Evolutionary conservation across 2,113 vertebrate genomes (phyloP).

Genomic region (Coturnix japonica): DNA sequence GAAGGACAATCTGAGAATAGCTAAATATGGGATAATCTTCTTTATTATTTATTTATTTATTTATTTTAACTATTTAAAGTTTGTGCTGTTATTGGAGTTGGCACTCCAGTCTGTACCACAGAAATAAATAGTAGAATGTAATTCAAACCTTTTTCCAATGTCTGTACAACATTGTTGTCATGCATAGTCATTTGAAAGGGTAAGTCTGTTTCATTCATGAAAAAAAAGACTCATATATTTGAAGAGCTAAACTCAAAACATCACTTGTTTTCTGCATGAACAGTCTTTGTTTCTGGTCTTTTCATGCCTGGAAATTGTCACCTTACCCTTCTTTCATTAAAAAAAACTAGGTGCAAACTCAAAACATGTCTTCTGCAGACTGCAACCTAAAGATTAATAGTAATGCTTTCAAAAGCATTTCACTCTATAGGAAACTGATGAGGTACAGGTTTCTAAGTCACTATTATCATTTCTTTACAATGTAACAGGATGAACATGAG

Average conservation of each 20-base stretch:
- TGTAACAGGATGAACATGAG: not conserved
- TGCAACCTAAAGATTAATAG: not conserved
- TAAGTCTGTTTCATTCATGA: not conserved
- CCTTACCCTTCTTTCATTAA: not conserved
- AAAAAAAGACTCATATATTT: not conserved
- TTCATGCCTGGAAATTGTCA: rapidly evolving
- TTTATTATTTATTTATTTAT: not conserved
- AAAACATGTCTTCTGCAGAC: not conserved
- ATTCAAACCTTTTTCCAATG: not conserved
- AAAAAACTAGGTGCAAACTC: not conserved
- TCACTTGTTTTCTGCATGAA: not conserved
- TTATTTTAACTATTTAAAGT: not conserved
- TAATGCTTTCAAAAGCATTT: not conserved
- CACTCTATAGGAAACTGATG: not conserved
- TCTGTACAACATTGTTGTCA: not conserved
- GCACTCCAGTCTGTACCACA: not conserved
- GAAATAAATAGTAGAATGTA: rapidly evolving
- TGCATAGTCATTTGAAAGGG: not conserved
- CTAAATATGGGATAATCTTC: not conserved
- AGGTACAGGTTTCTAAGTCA: not conserved
- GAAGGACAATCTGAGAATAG: not conserved
- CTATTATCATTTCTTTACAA: not conserved
- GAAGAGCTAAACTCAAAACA: not conserved
- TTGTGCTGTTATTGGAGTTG: not conserved
- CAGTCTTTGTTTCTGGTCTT: not conserved